phyloP scores from a whole-genome alignment of 2,113 vertebrate genomes.

The Numenius arquata region DNA sequence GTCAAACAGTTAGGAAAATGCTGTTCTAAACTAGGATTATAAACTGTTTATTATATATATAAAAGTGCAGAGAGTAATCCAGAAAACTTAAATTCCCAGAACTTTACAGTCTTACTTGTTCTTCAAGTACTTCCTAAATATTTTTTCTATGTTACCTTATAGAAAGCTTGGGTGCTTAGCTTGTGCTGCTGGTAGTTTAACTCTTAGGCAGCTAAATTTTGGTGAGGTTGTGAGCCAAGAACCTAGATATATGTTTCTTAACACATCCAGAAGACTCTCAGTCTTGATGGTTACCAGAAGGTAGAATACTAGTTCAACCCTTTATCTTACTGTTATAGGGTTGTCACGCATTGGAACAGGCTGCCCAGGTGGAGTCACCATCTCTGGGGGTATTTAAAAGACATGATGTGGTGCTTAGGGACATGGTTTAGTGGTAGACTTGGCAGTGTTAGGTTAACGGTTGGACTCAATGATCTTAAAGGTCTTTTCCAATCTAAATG shows the following conservation, averaged over 20 bases:
- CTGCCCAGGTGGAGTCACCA: neutral
- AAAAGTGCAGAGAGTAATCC: neutral
- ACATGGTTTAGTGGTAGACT: neutral
- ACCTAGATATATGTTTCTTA: neutral
- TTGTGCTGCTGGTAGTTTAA: neutral
- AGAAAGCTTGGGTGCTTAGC: neutral
- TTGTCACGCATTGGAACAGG: neutral
- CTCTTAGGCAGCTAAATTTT: neutral
- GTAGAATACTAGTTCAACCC: neutral
- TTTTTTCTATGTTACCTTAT: neutral
- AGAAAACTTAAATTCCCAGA: neutral
- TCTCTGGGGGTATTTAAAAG: neutral
- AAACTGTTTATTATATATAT: neutral
- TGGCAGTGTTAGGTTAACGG: neutral
- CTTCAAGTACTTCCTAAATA: neutral
- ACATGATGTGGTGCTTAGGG: neutral
- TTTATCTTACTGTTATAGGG: no score
- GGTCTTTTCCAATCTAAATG: neutral
- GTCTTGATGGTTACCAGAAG: neutral
- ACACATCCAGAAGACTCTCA: neutral
- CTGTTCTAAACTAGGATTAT: neutral
- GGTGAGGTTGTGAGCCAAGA: neutral
- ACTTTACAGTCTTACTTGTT: neutral
- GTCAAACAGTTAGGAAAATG: neutral
- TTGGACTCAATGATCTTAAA: neutral